Conservation (phyloP, 2,113 vertebrate genomes). For the Pavo muticus region DNA sequence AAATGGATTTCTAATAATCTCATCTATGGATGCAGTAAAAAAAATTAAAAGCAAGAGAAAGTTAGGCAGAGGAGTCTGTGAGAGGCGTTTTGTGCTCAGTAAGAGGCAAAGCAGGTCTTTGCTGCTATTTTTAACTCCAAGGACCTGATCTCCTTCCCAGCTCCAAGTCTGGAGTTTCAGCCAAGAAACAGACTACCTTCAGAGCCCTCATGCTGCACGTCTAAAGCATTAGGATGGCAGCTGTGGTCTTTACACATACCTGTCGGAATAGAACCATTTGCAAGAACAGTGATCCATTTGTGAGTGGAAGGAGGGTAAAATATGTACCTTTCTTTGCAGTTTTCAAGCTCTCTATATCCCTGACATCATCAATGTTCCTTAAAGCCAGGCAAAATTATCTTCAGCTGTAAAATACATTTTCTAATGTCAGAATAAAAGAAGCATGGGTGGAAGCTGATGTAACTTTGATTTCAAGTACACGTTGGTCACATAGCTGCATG, state of each 20-base stretch:
- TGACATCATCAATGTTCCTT: background rate
- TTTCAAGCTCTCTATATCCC: background rate
- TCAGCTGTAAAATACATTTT: background rate
- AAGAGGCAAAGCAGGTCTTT: background rate
- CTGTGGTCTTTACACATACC: background rate
- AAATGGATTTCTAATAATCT: conserved; percentile 29
- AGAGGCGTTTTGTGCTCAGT: background rate
- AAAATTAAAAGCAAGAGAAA: background rate
- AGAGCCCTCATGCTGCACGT: background rate
- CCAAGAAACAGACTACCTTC: background rate
- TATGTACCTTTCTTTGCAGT: background rate
- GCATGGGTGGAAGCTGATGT: background rate
- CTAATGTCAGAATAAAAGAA: background rate
- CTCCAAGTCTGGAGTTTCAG: background rate
- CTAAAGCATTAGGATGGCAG: background rate
- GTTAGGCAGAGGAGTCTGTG: background rate
- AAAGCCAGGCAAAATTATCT: background rate
- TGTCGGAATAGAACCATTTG: background rate
- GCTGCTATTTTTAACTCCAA: conserved; percentile 22
- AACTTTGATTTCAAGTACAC: background rate
- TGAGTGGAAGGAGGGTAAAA: accelerated
- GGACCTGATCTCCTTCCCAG: conserved; percentile 8
- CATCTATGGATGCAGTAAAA: background rate
- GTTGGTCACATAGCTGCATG: background rate
- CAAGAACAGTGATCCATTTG: background rate